phyloP scores from a whole-genome alignment of 2,888 invertebrate species.

The Holacanthella duospinosa region DNA sequence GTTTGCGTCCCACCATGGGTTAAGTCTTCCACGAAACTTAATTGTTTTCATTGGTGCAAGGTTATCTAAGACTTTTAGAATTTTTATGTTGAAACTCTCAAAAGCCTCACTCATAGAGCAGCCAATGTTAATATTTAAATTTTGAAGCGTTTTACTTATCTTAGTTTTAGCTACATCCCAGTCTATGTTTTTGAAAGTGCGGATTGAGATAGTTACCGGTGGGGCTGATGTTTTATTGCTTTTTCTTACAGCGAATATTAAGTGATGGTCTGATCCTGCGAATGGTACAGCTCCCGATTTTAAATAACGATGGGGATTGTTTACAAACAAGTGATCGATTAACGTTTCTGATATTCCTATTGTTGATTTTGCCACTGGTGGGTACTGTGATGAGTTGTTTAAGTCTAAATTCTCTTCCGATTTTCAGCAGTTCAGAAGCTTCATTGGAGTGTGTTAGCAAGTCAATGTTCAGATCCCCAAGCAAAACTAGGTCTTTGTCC shows the following conservation, averaged over 20 bases:
- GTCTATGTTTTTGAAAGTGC: not conserved
- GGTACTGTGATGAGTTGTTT: not conserved
- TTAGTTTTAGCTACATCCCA: not conserved
- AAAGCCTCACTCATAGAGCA: too few relatives aligned
- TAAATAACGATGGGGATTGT: not conserved
- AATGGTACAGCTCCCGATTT: not conserved
- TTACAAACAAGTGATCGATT: not conserved
- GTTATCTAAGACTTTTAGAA: not conserved
- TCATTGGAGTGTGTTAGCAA: not conserved
- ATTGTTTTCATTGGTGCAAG: not conserved
- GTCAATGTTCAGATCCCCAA: constrained; percentile 1
- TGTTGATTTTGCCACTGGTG: not conserved
- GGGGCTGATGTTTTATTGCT: too few relatives aligned
- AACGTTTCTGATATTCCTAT: not conserved
- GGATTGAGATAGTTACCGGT: too few relatives aligned
- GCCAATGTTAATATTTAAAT: not conserved
- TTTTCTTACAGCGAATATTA: too few relatives aligned
- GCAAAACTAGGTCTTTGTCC: too few relatives aligned
- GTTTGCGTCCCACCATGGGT: not conserved
- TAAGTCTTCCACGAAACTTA: not conserved
- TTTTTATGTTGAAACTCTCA: not conserved
- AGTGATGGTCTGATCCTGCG: not conserved
- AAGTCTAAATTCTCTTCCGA: not conserved
- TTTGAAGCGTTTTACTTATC: not conserved
- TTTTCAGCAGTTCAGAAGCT: not conserved